Evolutionary conservation across 2,113 vertebrate genomes (phyloP).

Genomic region (Labeo rohita): DNA sequence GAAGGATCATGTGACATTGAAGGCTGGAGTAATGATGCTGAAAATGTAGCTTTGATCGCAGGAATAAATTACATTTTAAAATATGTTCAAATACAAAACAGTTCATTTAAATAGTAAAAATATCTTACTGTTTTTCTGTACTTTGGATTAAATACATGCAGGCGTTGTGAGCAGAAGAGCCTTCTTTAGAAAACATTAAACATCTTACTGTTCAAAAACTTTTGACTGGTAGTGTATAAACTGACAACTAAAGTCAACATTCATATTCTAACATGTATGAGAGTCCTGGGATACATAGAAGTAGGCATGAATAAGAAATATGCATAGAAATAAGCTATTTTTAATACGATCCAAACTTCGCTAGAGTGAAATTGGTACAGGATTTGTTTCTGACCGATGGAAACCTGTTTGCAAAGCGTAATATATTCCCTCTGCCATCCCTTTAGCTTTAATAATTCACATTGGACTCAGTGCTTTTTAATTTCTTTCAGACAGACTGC

Average conservation of each 20-base stretch:
- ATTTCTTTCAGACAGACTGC: slow-evolving; percentile 20
- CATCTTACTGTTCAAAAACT: no score
- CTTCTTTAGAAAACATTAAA: no score
- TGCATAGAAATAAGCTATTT: not conserved
- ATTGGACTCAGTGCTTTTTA: slow-evolving; percentile 6
- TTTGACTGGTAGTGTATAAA: not conserved
- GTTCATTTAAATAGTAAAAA: no score
- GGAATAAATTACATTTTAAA: no score
- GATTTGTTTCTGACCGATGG: not conserved
- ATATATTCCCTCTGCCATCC: not conserved
- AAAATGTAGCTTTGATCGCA: no score
- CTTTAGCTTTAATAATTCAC: not conserved
- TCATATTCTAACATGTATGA: not conserved
- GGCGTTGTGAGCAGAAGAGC: no score
- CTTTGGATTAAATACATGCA: no score
- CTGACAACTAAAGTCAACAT: not conserved
- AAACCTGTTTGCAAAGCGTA: not conserved
- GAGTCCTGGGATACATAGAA: not conserved
- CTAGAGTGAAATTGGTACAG: not conserved
- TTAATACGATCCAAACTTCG: not conserved
- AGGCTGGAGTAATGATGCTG: no score
- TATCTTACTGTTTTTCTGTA: no score
- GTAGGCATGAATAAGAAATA: not conserved
- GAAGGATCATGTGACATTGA: no score
- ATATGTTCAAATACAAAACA: no score